Base-by-base conservation (phyloP, 30 jellyfish, hydroid and myxozoan species). In the Catostylus mosaicus region DNA sequence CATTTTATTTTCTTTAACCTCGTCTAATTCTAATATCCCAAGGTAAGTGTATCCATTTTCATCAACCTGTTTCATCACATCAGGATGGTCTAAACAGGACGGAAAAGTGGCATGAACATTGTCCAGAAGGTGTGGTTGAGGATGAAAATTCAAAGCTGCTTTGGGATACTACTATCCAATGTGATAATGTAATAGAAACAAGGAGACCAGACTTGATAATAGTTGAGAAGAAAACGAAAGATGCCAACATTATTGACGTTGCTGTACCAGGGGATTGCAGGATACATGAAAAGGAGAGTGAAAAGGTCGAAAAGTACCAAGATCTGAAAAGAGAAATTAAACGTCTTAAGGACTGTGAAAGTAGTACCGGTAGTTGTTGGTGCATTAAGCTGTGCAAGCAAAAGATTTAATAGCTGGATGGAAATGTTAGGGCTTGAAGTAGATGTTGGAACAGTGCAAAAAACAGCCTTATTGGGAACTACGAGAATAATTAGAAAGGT, bases 31-130 rank as follows among this genome's bases (percentile, higher is more conserved):
- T n/a, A 36, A 29, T 14, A 57, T 60, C 11, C 89, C 82, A 11
- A 59, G 89, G 64, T 78, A 62, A 31, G 57, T 78, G 31, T 61
- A 78, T 38, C 80, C 80, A 30, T 63, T 60, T 29, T 62, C 81
- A 31, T 78, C 89, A 30, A 63, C 27, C 29, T 34, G 54, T 63
- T 62, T 79, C 73, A 78, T 78, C 0, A 50, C 31, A 59, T 78
- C 82, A n/a, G n/a, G n/a, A n/a, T n/a, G n/a, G n/a, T n/a, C n/a
- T n/a, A n/a, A n/a, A n/a, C n/a, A n/a, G n/a, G n/a, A n/a, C n/a
- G n/a, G n/a, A n/a, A n/a, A n/a, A n/a, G n/a, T n/a, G n/a, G n/a
- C n/a, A n/a, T n/a, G n/a, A n/a, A n/a, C n/a, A n/a, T n/a, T n/a
- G n/a, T n/a, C n/a, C n/a, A n/a, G n/a, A n/a, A n/a, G n/a, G n/a